These are phyloP conservation scores for Umimayanthus chanpuru DNA, from an alignment of 92 coral and sea anemone species.

Conservation along the genomic window DNA sequence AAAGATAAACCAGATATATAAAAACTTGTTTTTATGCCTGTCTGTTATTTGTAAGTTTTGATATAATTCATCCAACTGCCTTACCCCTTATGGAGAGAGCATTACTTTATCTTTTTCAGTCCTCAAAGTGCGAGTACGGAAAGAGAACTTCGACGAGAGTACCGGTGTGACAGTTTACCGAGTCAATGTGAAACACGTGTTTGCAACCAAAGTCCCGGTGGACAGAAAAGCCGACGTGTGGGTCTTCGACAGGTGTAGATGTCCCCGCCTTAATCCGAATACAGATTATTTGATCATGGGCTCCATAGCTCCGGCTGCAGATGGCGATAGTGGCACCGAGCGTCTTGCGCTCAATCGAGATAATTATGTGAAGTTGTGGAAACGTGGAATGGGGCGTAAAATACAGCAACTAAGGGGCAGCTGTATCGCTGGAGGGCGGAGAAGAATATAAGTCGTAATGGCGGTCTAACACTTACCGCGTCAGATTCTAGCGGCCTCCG, in stretches of 20 bases:
- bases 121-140: slow-evolving; percentile 28
- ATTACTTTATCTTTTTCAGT: slow-evolving; percentile 12
- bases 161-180: slow-evolving; percentile 19
- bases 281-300: slow-evolving; percentile 32
- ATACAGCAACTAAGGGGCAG: slow-evolving; percentile 7
- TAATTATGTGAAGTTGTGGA: slow-evolving; percentile 30
- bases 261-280: slow-evolving; percentile 15
- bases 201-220: slow-evolving; percentile 25
- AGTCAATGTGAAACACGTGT: slow-evolving; percentile 12
- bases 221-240: slow-evolving; percentile 24
- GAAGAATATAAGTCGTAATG: neutral
- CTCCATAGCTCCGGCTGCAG: neutral
- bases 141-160: neutral
- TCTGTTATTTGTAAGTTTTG: neutral
- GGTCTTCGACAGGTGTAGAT: slow-evolving; percentile 9
- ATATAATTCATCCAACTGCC: neutral
- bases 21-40: too few relatives aligned
- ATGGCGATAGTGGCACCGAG: neutral
- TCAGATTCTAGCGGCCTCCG: neutral
- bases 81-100: neutral
- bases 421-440: slow-evolving; percentile 18
- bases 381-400: slow-evolving; percentile 45
- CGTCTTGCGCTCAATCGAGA: slow-evolving; percentile 2
- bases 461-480: neutral
- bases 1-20: too few relatives aligned